Conservation (phyloP, 2,888 invertebrate species). For the Scaptodrosophila latifasciaeformis region DNA sequence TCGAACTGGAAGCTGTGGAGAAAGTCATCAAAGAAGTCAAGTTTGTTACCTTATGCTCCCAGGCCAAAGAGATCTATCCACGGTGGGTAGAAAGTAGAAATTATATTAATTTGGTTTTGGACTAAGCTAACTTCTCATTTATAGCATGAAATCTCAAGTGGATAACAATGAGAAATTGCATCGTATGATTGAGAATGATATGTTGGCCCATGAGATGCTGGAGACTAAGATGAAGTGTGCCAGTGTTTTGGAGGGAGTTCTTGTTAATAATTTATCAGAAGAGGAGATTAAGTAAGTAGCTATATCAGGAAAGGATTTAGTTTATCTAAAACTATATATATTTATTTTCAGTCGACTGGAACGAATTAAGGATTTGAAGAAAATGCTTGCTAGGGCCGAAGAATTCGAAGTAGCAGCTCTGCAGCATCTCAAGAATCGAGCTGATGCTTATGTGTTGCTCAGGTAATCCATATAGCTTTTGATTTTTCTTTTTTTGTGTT, state of each 20-base stretch:
- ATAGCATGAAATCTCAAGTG: constrained; percentile 70
- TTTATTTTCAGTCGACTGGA: constrained; percentile 50
- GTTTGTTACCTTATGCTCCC: constrained; percentile 69
- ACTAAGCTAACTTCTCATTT: background rate
- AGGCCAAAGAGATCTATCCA: constrained; percentile 70
- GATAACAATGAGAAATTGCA: constrained; percentile 68
- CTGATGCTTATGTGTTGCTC: constrained; percentile 62
- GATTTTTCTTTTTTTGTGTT: background rate
- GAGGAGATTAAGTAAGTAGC: constrained; percentile 66
- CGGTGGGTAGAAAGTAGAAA: constrained; percentile 60
- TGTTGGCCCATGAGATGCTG: constrained; percentile 58
- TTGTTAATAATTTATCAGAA: constrained; percentile 68
- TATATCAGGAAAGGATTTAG: background rate
- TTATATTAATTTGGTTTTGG: background rate
- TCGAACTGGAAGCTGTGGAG: constrained; percentile 67
- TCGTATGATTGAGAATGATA: constrained; percentile 61
- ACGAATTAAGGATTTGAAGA: constrained; percentile 56
- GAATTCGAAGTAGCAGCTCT: constrained; percentile 38
- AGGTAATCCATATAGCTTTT: constrained; percentile 42
- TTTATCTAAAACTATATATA: background rate
- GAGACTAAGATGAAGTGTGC: constrained; percentile 62
- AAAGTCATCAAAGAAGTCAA: constrained; percentile 70
- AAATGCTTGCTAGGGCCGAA: constrained; percentile 38
- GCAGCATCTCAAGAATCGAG: constrained; percentile 58
- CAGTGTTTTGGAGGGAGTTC: constrained; percentile 57